These are phyloP conservation scores for Sciaenops ocellatus DNA, from an alignment of 2,797 vertebrate species.

Conservation along the genomic window DNA sequence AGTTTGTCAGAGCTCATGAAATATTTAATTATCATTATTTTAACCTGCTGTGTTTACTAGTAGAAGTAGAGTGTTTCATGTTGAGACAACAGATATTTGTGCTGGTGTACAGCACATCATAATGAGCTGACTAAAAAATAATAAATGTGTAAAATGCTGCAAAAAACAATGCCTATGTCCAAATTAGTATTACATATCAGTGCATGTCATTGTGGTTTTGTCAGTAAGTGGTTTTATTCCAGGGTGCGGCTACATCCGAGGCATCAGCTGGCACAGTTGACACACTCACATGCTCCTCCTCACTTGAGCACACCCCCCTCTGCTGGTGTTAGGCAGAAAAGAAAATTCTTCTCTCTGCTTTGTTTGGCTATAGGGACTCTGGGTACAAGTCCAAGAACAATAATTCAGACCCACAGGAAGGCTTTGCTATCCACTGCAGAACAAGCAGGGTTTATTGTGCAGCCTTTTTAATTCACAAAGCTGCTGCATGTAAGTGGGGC, in stretches of 20 bases:
- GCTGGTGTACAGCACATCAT: neutral
- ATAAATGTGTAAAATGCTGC: neutral
- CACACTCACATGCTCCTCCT: slow-evolving; percentile 48
- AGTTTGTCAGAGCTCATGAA: neutral
- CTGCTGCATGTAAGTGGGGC: slow-evolving; percentile 79
- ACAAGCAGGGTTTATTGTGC: slow-evolving; percentile 65
- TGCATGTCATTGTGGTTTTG: slow-evolving; percentile 18
- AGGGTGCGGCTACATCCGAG: slow-evolving; percentile 69
- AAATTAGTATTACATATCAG: neutral
- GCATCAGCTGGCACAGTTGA: slow-evolving; percentile 47
- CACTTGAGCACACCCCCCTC: slow-evolving; percentile 80
- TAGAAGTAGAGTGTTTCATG: neutral
- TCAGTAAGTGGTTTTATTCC: slow-evolving; percentile 13
- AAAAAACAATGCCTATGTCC: neutral
- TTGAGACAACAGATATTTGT: neutral
- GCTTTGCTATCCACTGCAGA: slow-evolving; percentile 65
- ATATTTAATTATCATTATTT: slow-evolving; percentile 23
- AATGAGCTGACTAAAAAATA: neutral
- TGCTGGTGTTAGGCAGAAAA: slow-evolving; percentile 77
- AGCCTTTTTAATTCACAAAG: slow-evolving; percentile 65
- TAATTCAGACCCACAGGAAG: slow-evolving; percentile 73
- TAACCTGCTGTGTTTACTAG: neutral
- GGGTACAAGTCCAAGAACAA: slow-evolving; percentile 75
- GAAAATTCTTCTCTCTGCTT: slow-evolving; percentile 33
- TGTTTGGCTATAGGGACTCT: slow-evolving; percentile 67